Evolutionary conservation across 2,888 invertebrate genomes (phyloP).

Genomic region (Tholera decimalis): DNA sequence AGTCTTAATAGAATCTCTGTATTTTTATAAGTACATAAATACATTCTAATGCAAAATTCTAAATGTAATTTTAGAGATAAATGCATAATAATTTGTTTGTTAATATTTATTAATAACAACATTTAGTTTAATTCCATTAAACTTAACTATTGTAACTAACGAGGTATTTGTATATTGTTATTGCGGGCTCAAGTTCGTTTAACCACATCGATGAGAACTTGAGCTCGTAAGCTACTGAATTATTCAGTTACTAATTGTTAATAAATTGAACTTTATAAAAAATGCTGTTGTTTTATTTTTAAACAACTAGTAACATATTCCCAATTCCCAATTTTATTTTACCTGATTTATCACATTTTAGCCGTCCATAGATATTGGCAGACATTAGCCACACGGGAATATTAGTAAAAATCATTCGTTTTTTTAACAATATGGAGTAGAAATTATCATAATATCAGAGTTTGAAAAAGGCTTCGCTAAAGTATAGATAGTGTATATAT

Average conservation of each 20-base stretch:
- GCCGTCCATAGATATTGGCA: neutral
- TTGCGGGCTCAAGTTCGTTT: conserved; percentile 73
- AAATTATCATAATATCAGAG: neutral
- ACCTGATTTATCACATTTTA: neutral
- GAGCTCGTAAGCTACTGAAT: conserved; percentile 77
- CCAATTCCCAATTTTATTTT: neutral
- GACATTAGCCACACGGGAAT: too few species aligned
- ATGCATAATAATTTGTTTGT: conserved; percentile 85
- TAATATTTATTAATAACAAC: conserved; percentile 89
- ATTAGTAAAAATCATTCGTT: neutral
- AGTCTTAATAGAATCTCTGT: conserved; percentile 62
- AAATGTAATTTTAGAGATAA: conserved; percentile 66
- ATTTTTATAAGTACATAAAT: conserved; percentile 64
- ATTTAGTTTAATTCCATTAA: conserved; percentile 78
- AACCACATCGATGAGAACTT: conserved; percentile 66
- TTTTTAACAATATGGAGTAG: neutral
- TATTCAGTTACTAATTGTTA: conserved; percentile 90
- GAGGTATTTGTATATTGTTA: conserved; percentile 83
- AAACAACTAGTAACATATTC: conserved; percentile 1
- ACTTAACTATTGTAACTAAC: conserved; percentile 86
- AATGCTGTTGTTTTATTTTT: conserved; percentile 65
- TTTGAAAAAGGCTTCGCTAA: neutral
- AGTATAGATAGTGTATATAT: neutral
- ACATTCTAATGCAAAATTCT: conserved; percentile 65
- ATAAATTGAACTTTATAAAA: conserved; percentile 88